These are phyloP conservation scores for Empis stercorea DNA, from an alignment of 2,888 invertebrate genomes.

Conservation along the genomic window DNA sequence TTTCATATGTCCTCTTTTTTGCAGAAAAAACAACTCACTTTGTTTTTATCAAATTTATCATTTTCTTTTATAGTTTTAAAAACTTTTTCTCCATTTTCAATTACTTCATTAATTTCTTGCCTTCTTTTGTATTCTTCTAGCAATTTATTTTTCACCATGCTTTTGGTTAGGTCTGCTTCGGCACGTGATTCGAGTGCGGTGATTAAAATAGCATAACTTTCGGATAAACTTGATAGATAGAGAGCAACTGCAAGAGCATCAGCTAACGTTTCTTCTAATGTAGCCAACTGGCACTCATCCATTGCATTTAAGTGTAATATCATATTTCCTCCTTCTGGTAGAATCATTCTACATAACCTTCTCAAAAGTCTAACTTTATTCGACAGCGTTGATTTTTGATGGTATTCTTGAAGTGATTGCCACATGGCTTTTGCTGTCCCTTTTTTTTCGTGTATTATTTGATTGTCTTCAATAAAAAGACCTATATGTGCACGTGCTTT, in stretches of 20 bases:
- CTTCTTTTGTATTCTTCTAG: conserved; percentile 8
- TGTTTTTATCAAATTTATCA: not conserved
- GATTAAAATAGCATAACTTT: conserved; percentile 1
- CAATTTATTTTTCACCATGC: conserved; percentile 9
- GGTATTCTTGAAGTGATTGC: not conserved
- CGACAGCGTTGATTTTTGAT: not conserved
- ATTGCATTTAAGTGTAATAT: not conserved
- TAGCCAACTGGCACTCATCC: not conserved
- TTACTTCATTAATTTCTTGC: conserved; percentile 4
- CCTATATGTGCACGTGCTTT: not conserved
- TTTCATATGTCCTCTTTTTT: conserved; percentile 8
- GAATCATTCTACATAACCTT: not conserved
- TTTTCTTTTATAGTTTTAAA: not conserved
- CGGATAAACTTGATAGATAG: not conserved
- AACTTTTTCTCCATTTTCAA: not conserved
- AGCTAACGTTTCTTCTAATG: not conserved
- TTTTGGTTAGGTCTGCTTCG: conserved; percentile 5
- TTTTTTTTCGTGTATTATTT: not conserved
- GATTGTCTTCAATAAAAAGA: not conserved
- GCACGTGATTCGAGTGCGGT: conserved; percentile 3
- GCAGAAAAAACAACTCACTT: conserved; percentile 5
- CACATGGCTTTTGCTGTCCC: not conserved
- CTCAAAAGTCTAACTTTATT: not conserved
- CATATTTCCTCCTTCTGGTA: not conserved
- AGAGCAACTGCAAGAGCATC: not conserved